Percentiles rank a stretch among this genome's conserved stretches.
phyloP scores from a whole-genome alignment of 35 echinoderm and acorn worm species.

The Strongylocentrotus purpuratus region DNA sequence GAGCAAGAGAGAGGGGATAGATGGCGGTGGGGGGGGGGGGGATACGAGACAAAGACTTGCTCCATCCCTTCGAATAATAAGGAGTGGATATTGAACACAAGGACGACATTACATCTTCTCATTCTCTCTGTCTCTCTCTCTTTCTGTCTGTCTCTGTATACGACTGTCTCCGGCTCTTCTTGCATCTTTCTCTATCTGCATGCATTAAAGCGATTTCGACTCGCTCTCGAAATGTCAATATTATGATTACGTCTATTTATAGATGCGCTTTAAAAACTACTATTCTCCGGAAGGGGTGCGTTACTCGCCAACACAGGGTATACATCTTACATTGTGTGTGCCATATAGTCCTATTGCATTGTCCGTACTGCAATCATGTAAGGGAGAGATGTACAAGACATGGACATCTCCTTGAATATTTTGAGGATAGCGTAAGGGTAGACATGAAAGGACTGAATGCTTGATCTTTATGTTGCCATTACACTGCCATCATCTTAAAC shows the following conservation, averaged over 20 bases:
- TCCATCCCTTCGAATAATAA: background rate
- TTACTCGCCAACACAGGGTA: background rate
- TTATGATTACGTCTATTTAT: conserved; percentile 42
- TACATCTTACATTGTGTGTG: background rate
- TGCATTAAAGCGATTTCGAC: conserved; percentile 41
- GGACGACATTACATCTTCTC: background rate
- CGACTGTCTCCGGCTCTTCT: background rate
- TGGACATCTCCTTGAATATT: background rate
- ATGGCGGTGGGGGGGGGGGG: background rate
- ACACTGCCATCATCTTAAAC: background rate
- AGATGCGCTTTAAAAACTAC: conserved; percentile 29
- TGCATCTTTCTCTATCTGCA: conserved; percentile 19
- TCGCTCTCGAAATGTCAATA: conserved; percentile 29
- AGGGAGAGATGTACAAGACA: background rate
- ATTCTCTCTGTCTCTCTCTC: background rate
- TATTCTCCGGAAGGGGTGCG: background rate
- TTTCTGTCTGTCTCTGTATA: background rate
- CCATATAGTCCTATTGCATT: background rate
- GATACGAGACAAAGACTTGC: background rate
- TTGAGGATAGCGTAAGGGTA: background rate
- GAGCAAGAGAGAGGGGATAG: background rate
- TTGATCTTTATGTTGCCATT: background rate
- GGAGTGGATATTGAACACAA: background rate
- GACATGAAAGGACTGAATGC: background rate
- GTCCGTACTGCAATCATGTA: background rate